Percentiles rank a stretch among this genome's conserved stretches.
phyloP scores from a whole-genome alignment of 2,888 invertebrate genomes.

The Amblyjoppa fuscipennis region DNA sequence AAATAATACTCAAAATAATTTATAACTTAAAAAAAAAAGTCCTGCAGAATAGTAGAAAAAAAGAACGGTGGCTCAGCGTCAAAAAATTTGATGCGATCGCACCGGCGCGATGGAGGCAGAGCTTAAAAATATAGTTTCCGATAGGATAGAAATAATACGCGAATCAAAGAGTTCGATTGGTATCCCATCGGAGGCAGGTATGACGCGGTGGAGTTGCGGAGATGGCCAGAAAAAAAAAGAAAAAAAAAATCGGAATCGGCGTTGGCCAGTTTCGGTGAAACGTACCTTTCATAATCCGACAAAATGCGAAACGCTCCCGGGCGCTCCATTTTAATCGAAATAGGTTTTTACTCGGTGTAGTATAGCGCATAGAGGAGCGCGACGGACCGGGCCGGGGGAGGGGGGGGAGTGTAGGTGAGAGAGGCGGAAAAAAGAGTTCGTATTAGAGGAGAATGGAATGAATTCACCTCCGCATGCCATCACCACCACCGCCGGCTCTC shows the following conservation, averaged over 20 bases:
- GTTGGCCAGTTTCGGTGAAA: conserved; percentile 67
- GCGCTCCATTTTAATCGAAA: conserved; percentile 84
- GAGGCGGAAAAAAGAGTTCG: conserved; percentile 81
- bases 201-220: conserved; percentile 23
- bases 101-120: not conserved
- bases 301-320: conserved; percentile 82
- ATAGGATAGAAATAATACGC: conserved; percentile 21
- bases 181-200: conserved; percentile 14
- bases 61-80: too few species aligned
- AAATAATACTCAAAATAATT: not conserved
- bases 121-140: conserved; percentile 11
- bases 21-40: not conserved
- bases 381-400: conserved; percentile 7
- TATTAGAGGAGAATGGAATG: conserved; percentile 85
- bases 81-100: too few species aligned
- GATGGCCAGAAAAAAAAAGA: not conserved
- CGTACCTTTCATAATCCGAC: conserved; percentile 83
- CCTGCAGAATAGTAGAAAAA: too few species aligned
- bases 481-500: conserved; percentile 30
- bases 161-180: conserved; percentile 21
- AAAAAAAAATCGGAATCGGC: conserved; percentile 56
- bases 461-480: conserved; percentile 81
- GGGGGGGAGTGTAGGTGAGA: conserved; percentile 22
- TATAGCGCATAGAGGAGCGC: conserved; percentile 26
- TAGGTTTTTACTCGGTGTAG: conserved; percentile 80